Percentiles rank a stretch among this genome's conserved stretches.
Conservation (phyloP, 2,797 vertebrate genomes). For the Babyrousa celebensis region DNA sequence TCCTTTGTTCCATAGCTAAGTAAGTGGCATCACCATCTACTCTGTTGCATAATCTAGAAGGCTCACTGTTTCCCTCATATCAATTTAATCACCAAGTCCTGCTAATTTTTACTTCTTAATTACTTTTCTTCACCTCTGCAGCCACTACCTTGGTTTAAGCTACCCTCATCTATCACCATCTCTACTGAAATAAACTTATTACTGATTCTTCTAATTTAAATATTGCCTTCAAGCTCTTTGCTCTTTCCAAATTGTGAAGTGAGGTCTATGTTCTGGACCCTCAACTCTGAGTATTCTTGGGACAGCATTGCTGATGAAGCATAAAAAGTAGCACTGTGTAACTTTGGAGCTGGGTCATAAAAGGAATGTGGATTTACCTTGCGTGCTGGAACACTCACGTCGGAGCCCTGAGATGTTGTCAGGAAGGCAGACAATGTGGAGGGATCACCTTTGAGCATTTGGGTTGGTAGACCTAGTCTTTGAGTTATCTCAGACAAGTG, state of each 20-base stretch:
- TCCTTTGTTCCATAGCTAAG: not conserved
- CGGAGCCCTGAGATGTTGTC: not conserved
- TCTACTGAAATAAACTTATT: not conserved
- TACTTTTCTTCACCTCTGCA: not conserved
- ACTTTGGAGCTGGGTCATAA: not conserved
- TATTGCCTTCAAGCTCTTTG: not conserved
- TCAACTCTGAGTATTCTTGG: not conserved
- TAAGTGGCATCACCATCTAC: no score
- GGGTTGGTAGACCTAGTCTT: not conserved
- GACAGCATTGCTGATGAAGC: not conserved
- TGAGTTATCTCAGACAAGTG: not conserved
- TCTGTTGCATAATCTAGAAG: not conserved
- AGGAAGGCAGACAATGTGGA: no score
- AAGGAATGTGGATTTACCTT: not conserved
- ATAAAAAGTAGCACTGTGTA: not conserved
- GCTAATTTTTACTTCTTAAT: not conserved
- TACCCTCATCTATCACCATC: not conserved
- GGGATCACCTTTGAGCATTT: not conserved
- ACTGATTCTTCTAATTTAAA: not conserved
- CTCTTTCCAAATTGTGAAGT: not conserved
- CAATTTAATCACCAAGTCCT: not conserved
- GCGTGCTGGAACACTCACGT: not conserved
- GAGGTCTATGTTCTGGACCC: not conserved
- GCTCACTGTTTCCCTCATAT: not conserved
- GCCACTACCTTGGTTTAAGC: not conserved